Percentiles rank a stretch among this genome's conserved stretches.
phyloP scores from a whole-genome alignment of 2,888 invertebrate species.

The Stenodera caucasica region DNA sequence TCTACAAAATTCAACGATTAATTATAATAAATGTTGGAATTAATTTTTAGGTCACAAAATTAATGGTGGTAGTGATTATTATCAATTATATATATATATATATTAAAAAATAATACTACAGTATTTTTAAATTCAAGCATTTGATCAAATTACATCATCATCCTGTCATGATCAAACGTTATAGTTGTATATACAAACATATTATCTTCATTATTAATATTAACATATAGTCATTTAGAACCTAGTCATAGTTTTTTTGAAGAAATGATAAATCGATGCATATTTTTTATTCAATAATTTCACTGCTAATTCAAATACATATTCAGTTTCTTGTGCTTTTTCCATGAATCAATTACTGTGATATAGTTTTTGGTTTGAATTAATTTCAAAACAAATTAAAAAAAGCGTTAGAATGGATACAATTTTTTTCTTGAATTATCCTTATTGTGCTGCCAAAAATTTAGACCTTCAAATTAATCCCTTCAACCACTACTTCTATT shows the following conservation, averaged over 20 bases:
- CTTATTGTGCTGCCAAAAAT: too few species aligned
- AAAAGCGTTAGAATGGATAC: not conserved
- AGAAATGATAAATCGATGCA: not conserved
- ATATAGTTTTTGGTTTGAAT: not conserved
- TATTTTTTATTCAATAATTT: not conserved
- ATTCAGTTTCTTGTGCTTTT: not conserved
- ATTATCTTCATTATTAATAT: not conserved
- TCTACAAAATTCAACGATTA: conserved; percentile 8
- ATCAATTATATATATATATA: not conserved
- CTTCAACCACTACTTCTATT: too few species aligned
- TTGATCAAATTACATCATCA: not conserved
- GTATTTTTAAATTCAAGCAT: not conserved
- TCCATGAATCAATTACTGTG: not conserved
- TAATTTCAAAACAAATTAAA: not conserved
- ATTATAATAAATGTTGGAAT: not conserved
- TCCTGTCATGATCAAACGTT: not conserved
- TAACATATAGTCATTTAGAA: not conserved
- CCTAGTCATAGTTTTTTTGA: not conserved
- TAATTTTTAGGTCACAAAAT: not conserved
- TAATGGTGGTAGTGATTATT: not conserved
- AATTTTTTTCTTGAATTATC: too few species aligned
- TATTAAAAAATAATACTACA: not conserved
- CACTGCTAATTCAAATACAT: not conserved
- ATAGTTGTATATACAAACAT: not conserved
- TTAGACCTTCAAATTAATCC: too few species aligned